Base-by-base conservation (phyloP, 2,888 invertebrate genomes). In the Erebia ligea region DNA sequence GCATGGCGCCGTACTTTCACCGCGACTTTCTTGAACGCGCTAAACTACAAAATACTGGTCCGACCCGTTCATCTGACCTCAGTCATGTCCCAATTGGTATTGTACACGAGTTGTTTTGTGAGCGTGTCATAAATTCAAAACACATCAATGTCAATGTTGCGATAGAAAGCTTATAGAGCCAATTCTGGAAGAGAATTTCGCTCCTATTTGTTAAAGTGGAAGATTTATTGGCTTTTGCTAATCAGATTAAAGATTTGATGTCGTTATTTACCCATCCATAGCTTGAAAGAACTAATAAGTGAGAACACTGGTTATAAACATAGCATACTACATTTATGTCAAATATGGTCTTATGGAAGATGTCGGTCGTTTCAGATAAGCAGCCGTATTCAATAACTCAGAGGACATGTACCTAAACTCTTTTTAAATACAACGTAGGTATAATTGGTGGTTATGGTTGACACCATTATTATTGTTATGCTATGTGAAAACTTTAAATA, bases 1-100 rank as follows among this genome's bases (percentile, higher is more conserved):
- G 84, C 76, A 79, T 80, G 85, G 82, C 82, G 80, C 75, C 79
- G 83, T 87, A 91, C 91, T 92, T 92, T 92, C 92, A 91, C 90
- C 91, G 80, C 75, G 82, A 86, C 89, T 91, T 89, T 90, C 90
- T 86, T 91, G 81, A 81, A 80, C 81, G 82, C 75, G 78, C 74
- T 76, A 77, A 81, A 78, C 79, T 59, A 79, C 78, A 45, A 84
- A 86, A 85, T 84, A 86, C 87, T 83, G 83, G 85, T 86, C 80
- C 72, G 81, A 82, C 85, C 81, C 77, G 87, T 85, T 82, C 78
- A 73, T 76, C 82, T 89, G 89, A 88, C 90, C 90, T 89, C 86
- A 76, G 84, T 81, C 77, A 74, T 76, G 77, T 80, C 76, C 63
- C 73, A 77, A 74, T 76, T 77, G 75, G 79, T 78, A 86, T 87